A percentile compares a stretch with the other conserved stretches of the same genome.
Evolutionary conservation across 2,113 vertebrate species (phyloP).

Genomic region (Phainopepla nitens): DNA sequence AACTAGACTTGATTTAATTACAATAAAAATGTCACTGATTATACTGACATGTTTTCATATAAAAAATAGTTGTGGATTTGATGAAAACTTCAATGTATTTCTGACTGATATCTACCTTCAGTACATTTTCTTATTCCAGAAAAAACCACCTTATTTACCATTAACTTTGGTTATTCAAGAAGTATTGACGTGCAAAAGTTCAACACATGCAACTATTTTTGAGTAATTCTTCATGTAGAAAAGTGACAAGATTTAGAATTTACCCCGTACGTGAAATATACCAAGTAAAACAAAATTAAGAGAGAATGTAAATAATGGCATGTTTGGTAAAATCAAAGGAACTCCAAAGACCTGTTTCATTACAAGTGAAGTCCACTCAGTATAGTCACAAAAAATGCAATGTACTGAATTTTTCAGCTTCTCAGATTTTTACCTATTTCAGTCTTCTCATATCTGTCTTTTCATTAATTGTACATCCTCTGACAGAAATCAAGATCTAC

Average conservation of each 20-base stretch:
- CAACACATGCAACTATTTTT: background rate
- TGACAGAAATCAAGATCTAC: background rate
- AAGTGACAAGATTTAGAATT: background rate
- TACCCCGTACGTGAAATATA: background rate
- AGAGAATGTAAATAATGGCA: background rate
- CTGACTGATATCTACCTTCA: background rate
- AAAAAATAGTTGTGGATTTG: background rate
- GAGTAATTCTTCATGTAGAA: background rate
- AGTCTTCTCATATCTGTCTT: background rate
- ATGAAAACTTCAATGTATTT: background rate
- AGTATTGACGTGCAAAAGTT: background rate
- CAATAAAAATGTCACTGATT: background rate
- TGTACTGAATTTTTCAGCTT: background rate
- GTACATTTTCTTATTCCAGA: background rate
- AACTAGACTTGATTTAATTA: background rate
- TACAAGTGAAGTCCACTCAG: background rate
- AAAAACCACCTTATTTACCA: background rate
- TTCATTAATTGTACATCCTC: background rate
- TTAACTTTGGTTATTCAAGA: background rate
- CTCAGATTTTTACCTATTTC: background rate
- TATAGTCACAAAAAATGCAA: background rate
- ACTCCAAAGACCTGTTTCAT: background rate
- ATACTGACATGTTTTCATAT: background rate
- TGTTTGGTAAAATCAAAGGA: background rate
- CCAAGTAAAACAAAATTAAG: background rate